Evolutionary conservation across 2,888 invertebrate species (phyloP), one percentile per base, ranked within the genome.

Genomic region (Lasioglossum marginatum): DNA sequence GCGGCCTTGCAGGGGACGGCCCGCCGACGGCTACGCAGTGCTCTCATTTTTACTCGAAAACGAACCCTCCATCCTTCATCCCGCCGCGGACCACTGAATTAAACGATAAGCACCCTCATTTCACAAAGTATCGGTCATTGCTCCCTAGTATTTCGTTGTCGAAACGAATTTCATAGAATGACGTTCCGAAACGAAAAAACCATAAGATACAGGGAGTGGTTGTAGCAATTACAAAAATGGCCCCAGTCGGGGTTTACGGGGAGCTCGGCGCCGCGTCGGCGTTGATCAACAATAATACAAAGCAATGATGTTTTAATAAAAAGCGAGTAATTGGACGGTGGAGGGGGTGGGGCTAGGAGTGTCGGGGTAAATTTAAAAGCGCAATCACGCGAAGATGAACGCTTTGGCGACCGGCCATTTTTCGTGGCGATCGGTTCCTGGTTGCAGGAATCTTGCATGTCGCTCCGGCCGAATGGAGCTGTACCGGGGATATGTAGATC

Each of bases 401-500:
- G 81, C 84, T 27, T 79, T 81, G 85, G 78, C 81, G 79, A 77
- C 77, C 72, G 76, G 85, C 81, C 85, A 81, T 85, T 86, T 85
- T 84, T 81, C 37, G 57, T 37, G 57, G 76, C 66, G 77, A 78
- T 60, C 75, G 78, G 57, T 68, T 79, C 73, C 71, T 31, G 75
- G 86, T 87, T 82, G 77, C 70, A 34, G 86, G n/a, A 77, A 79
- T 78, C 78, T 85, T 72, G 71, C 43, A 75, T 63, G 72, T 72
- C 66, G 63, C 31, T 63, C 60, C 68, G 76, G 78, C 79, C 81
- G 85, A 77, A 81, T 85, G 86, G 85, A 87, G 85, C 82, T 71
- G 76, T 86, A 78, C 77, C 68, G 87, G 68, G 68, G 68, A 82
- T 79, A 86, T 83, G 86, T 87, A 83, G 81, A 87, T 87, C 76